These are phyloP conservation scores for Drosophila anomelani DNA, from an alignment of 2,888 invertebrate species.

Conservation along the genomic window DNA sequence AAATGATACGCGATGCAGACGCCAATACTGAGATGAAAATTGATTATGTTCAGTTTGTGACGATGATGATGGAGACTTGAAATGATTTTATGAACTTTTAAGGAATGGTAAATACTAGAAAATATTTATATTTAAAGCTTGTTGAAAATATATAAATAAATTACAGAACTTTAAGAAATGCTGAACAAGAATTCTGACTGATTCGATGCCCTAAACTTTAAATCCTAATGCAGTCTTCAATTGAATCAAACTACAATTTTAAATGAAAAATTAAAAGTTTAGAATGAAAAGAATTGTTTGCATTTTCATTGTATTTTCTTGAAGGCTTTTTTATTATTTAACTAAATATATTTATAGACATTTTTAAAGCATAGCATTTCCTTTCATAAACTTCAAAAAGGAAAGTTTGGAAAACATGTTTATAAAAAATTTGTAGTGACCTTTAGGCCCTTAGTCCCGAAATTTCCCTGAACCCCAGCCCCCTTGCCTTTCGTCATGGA, in stretches of 20 bases:
- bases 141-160: neutral
- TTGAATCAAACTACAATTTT: neutral
- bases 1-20: constrained; percentile 57
- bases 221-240: neutral
- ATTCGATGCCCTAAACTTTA: neutral
- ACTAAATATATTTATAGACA: neutral
- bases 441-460: neutral
- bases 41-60: constrained; percentile 59
- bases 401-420: neutral
- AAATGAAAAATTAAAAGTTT: neutral
- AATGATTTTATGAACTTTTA: neutral
- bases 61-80: constrained; percentile 43
- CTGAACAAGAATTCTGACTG: neutral
- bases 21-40: constrained; percentile 67
- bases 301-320: neutral
- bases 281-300: neutral
- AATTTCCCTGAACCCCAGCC: constrained; percentile 6
- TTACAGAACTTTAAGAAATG: neutral
- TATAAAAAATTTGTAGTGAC: constrained; percentile 1
- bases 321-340: neutral
- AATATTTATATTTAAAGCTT: neutral
- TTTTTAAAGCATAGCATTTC: neutral
- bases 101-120: neutral
- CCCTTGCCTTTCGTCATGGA: constrained; percentile 43
- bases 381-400: constrained; percentile 4